Evolutionary conservation across 2,888 invertebrate species (phyloP).

Genomic region (Dolichomitus sp.): DNA sequence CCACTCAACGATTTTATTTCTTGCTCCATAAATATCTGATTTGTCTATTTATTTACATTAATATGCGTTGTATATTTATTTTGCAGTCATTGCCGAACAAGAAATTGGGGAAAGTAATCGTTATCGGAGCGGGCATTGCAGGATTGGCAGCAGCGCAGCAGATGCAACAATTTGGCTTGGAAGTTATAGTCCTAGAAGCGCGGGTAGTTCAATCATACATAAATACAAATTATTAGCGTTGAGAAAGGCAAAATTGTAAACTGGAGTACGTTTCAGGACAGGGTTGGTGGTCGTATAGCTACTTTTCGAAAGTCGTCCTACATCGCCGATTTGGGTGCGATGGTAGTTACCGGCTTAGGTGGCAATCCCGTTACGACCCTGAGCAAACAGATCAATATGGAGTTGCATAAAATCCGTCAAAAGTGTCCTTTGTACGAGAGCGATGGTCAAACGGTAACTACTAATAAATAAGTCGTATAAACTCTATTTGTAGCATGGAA

Average conservation of each 20-base stretch:
- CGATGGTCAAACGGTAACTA: slow-evolving; percentile 93
- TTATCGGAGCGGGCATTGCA: slow-evolving; percentile 95
- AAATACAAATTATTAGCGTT: neutral
- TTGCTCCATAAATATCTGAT: neutral
- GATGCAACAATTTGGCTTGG: slow-evolving; percentile 97
- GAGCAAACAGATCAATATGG: slow-evolving; percentile 98
- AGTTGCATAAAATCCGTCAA: slow-evolving; percentile 97
- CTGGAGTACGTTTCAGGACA: slow-evolving; percentile 88
- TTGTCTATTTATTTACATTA: neutral
- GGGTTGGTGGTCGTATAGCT: slow-evolving; percentile 98
- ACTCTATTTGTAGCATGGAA: neutral
- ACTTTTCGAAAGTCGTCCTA: slow-evolving; percentile 97
- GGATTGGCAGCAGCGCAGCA: slow-evolving; percentile 98
- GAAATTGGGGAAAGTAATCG: slow-evolving; percentile 88
- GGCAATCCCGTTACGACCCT: slow-evolving; percentile 98
- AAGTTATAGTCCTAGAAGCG: slow-evolving; percentile 95
- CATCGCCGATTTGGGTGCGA: slow-evolving; percentile 94
- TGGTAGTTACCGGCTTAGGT: slow-evolving; percentile 98
- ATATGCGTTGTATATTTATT: slow-evolving; percentile 26
- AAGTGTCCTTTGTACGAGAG: slow-evolving; percentile 98
- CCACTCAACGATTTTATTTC: neutral
- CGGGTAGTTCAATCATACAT: slow-evolving; percentile 84
- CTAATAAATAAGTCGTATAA: neutral
- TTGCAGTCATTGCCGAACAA: slow-evolving; percentile 85
- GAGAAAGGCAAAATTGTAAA: neutral